A percentile compares a stretch with the other conserved stretches of the same genome.
Conservation (phyloP, 2,797 vertebrate species). For the Hephaestus fuliginosus region DNA sequence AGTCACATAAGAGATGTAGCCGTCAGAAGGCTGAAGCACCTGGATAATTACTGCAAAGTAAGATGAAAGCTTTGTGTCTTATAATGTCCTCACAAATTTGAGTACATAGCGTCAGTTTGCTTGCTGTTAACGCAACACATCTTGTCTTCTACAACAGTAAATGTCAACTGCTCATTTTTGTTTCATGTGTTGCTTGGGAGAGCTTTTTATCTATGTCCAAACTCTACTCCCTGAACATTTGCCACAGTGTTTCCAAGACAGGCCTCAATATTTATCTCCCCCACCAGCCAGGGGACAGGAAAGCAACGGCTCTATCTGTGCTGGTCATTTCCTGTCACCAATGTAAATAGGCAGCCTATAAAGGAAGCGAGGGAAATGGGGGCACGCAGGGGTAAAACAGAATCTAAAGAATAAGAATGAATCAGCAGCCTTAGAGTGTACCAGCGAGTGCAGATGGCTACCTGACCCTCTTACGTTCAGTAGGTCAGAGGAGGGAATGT, state of each 20-base stretch:
- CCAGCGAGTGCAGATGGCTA: slow-evolving; percentile 37
- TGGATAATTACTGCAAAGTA: slow-evolving; percentile 97
- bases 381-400: slow-evolving; percentile 45
- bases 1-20: slow-evolving; percentile 96
- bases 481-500: slow-evolving; percentile 50
- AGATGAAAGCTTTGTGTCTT: slow-evolving; percentile 57
- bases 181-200: background rate
- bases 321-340: slow-evolving; percentile 79
- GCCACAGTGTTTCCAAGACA: slow-evolving; percentile 41
- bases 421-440: slow-evolving; percentile 60
- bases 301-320: slow-evolving; percentile 73
- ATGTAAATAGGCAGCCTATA: slow-evolving; percentile 76
- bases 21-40: slow-evolving; percentile 92
- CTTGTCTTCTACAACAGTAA: background rate
- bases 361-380: slow-evolving; percentile 72
- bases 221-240: slow-evolving; percentile 30
- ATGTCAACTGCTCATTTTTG: background rate
- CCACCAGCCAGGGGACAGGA: slow-evolving; percentile 76
- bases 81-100: background rate
- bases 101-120: background rate
- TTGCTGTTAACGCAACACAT: background rate
- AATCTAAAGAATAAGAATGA: slow-evolving; percentile 61
- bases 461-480: slow-evolving; percentile 48
- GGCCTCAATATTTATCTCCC: slow-evolving; percentile 68
- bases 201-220: background rate